These are phyloP conservation scores for Formicarius rufipectus DNA, from an alignment of 2,113 vertebrate species.

Conservation along the genomic window DNA sequence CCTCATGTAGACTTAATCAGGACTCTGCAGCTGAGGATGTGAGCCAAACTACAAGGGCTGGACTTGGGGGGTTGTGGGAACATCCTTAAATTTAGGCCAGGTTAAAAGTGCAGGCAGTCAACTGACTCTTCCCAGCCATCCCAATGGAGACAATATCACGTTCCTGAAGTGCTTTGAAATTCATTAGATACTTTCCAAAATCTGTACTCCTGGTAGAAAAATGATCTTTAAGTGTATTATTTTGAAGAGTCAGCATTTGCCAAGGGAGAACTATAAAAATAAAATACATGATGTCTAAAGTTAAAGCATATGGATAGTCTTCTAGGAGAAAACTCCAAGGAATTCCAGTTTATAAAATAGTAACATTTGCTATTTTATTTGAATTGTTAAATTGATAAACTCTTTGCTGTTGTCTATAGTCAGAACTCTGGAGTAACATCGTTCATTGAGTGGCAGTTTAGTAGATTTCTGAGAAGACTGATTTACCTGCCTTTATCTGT, in stretches of 20 bases:
- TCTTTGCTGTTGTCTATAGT: not conserved
- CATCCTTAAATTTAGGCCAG: not conserved
- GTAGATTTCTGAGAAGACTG: not conserved
- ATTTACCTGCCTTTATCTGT: not conserved
- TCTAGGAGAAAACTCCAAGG: not conserved
- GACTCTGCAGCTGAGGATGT: not conserved
- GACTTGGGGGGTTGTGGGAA: not conserved
- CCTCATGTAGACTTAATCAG: not conserved
- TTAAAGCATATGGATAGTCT: not conserved
- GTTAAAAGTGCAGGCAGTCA: not conserved
- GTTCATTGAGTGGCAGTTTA: not conserved
- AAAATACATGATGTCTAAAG: not conserved
- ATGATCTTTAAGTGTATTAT: not conserved
- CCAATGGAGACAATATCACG: not conserved
- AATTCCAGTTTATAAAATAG: not conserved
- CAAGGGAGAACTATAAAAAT: not conserved
- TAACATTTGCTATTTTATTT: not conserved
- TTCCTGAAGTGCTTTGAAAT: not conserved
- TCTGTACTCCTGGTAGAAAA: not conserved
- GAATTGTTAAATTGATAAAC: not conserved
- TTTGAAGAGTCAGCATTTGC: not conserved
- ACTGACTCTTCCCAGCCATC: not conserved
- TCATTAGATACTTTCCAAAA: not conserved
- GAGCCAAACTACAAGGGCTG: not conserved
- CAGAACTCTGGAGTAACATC: not conserved